These are phyloP conservation scores for Rugalucina vietnamica DNA, from an alignment of 2,888 invertebrate genomes.

Conservation along the genomic window DNA sequence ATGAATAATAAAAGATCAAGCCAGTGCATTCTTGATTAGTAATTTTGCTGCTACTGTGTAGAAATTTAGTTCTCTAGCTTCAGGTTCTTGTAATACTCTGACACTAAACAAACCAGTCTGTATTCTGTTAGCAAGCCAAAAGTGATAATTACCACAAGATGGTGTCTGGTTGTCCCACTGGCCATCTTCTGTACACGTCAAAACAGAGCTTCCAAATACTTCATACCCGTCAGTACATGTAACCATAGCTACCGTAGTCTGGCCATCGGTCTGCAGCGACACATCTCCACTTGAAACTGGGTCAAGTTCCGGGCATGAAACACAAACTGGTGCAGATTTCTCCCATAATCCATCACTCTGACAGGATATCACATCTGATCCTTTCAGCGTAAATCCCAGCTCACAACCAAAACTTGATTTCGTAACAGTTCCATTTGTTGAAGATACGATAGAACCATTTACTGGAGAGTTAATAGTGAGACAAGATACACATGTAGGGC, in stretches of 20 bases:
- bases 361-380: not conserved
- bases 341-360: not conserved
- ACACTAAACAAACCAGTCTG: too few species aligned
- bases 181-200: not conserved
- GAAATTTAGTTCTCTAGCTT: too few species aligned
- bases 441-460: not conserved
- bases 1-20: too few species aligned
- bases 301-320: not conserved
- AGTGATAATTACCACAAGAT: not conserved
- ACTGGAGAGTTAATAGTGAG: not conserved
- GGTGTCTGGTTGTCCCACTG: not conserved
- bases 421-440: not conserved
- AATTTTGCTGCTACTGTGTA: too few species aligned
- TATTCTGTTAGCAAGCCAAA: too few species aligned
- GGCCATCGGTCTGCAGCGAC: not conserved
- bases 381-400: not conserved
- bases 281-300: not conserved
- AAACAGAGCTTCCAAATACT: not conserved
- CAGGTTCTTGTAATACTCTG: too few species aligned
- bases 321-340: not conserved
- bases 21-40: too few species aligned
- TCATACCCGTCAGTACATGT: not conserved
- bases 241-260: not conserved
- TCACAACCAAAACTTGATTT: not conserved
- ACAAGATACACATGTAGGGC: not conserved